phyloP scores from a whole-genome alignment of 2,888 invertebrate genomes.

The Thelaira solivaga region DNA sequence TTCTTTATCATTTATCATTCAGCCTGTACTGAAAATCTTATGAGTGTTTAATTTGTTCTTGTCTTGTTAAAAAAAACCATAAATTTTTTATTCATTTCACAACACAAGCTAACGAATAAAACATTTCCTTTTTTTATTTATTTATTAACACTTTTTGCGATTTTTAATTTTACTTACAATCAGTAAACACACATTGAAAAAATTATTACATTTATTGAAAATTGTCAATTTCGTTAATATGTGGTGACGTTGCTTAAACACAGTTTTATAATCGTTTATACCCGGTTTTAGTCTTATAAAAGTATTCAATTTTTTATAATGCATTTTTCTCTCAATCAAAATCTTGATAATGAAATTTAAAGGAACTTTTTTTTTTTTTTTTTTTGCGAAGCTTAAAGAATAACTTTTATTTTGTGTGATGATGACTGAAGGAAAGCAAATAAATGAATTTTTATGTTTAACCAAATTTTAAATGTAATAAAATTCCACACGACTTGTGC shows the following conservation, averaged over 20 bases:
- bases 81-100: neutral
- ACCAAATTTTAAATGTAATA: conserved; percentile 61
- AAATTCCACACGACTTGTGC: conserved; percentile 71
- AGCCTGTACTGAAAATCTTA: no score
- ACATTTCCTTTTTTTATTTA: neutral
- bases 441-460: conserved; percentile 40
- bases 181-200: conserved; percentile 61
- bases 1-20: no score
- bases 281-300: conserved; percentile 40
- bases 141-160: neutral
- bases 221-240: conserved; percentile 34
- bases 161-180: conserved; percentile 68
- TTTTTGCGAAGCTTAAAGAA: neutral
- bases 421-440: neutral
- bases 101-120: no score
- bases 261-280: conserved; percentile 47
- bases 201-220: conserved; percentile 8
- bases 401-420: neutral
- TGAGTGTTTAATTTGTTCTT: no score
- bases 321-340: conserved; percentile 44
- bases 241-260: conserved; percentile 25
- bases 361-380: conserved; percentile 2
- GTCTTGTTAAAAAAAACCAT: neutral
- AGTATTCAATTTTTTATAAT: conserved; percentile 46
- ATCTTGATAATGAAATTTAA: neutral